phyloP scores from a whole-genome alignment of 2,797 vertebrate species.

The Tarsius wallacei region DNA sequence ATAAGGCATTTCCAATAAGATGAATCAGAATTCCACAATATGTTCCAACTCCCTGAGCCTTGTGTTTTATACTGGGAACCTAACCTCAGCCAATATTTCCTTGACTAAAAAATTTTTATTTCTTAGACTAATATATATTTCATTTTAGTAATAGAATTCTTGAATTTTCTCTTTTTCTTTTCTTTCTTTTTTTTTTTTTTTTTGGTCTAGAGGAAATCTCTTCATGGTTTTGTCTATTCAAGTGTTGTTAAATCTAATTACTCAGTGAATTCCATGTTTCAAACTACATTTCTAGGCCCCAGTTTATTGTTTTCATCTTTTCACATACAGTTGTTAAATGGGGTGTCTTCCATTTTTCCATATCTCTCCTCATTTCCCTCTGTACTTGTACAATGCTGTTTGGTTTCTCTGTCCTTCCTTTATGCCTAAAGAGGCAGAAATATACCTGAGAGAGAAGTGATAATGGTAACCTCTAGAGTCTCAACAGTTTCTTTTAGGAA shows the following conservation, averaged over 20 bases:
- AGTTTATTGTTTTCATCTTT: conserved; percentile 9
- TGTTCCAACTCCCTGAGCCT: neutral
- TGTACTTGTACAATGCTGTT: conserved; percentile 13
- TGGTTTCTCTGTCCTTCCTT: conserved; percentile 13
- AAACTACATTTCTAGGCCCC: neutral
- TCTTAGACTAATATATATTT: neutral
- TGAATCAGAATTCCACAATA: neutral
- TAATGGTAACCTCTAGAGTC: neutral
- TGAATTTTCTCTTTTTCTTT: conserved; percentile 38
- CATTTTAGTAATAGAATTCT: conserved; percentile 27
- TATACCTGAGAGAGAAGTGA: neutral
- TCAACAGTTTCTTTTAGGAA: neutral
- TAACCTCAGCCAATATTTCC: conserved; percentile 21
- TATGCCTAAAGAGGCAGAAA: neutral
- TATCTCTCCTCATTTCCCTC: neutral
- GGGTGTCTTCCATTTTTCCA: conserved; percentile 10
- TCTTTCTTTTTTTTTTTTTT: neutral
- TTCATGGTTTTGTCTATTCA: neutral
- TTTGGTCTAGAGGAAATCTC: conserved; percentile 32
- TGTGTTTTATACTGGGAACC: neutral
- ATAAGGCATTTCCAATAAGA: neutral
- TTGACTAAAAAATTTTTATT: neutral
- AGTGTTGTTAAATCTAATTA: conserved; percentile 10
- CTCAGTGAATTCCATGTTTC: neutral
- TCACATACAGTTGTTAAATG: neutral